phyloP scores from a whole-genome alignment of 2,113 vertebrate genomes.

The Gadus macrocephalus region DNA sequence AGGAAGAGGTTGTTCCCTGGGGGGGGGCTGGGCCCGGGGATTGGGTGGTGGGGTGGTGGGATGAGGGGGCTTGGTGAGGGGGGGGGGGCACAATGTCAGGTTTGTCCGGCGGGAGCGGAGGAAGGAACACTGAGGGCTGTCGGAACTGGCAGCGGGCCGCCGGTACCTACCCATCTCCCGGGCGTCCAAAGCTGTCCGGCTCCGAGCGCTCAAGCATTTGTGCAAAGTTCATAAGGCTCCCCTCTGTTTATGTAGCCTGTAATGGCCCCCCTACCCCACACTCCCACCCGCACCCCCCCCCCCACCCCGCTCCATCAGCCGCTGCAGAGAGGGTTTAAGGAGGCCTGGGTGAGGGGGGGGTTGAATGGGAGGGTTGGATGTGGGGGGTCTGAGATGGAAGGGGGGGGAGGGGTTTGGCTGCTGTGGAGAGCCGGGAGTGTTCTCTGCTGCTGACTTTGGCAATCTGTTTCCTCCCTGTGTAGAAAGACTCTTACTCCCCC shows the following conservation, averaged over 20 bases:
- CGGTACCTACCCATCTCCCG: conserved; percentile 59
- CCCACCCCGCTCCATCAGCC: conserved; percentile 27
- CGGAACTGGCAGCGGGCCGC: conserved; percentile 67
- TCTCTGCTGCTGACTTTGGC: conserved; percentile 65
- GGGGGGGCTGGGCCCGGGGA: conserved; percentile 43
- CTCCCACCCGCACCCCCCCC: conserved; percentile 45
- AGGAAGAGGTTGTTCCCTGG: conserved; percentile 15
- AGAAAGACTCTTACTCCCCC: conserved; percentile 32
- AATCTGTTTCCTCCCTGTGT: conserved; percentile 45
- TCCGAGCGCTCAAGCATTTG: conserved; percentile 65
- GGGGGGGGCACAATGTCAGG: conserved; percentile 67
- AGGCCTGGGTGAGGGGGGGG: conserved; percentile 32
- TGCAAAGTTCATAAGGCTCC: conserved; percentile 78
- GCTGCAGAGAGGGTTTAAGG: conserved; percentile 51
- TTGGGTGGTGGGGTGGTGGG: conserved; percentile 28
- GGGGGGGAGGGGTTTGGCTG: conserved; percentile 37
- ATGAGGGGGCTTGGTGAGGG: conserved; percentile 54
- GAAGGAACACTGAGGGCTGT: not conserved
- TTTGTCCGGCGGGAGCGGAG: conserved; percentile 52
- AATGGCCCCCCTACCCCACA: conserved; percentile 58
- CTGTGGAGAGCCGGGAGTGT: conserved; percentile 57
- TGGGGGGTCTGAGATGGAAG: conserved; percentile 36
- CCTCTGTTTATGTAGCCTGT: conserved; percentile 67
- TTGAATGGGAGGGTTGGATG: conserved; percentile 25
- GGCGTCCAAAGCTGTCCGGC: conserved; percentile 56